Evolutionary conservation across 2,797 vertebrate genomes (phyloP).

Genomic region (Hydrophis major): DNA sequence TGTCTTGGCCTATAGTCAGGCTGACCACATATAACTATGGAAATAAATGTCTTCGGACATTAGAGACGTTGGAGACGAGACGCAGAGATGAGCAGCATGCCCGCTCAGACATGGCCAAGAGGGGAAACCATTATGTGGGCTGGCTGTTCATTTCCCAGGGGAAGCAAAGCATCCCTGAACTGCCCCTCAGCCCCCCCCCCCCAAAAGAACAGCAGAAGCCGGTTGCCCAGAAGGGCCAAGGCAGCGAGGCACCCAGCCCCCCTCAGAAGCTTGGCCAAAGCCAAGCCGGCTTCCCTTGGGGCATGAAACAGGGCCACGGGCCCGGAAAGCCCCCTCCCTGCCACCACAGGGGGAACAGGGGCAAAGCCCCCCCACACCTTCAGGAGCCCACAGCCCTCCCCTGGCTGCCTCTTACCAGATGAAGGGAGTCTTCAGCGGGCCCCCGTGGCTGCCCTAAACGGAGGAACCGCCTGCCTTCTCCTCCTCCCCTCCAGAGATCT

Average conservation of each 20-base stretch:
- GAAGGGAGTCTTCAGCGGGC: not conserved
- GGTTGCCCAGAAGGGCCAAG: not conserved
- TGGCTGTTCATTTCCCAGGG: not conserved
- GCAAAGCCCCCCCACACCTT: not conserved
- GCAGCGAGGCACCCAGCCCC: not conserved
- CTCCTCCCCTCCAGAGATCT: not conserved
- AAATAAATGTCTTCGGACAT: not conserved
- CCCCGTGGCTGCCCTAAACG: not conserved
- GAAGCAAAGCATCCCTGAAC: not conserved
- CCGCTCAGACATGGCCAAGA: fast-evolving
- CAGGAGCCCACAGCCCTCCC: not conserved
- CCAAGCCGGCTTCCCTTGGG: not conserved
- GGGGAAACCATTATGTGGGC: not conserved
- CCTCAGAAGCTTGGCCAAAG: not conserved
- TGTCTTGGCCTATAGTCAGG: not conserved
- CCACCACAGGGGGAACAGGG: not conserved
- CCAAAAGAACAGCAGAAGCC: not conserved
- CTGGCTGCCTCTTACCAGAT: not conserved
- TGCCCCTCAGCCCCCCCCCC: not conserved
- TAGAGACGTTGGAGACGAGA: no score
- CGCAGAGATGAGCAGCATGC: not conserved
- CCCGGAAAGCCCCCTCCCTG: not conserved
- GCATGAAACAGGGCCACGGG: not conserved
- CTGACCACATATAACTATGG: not conserved
- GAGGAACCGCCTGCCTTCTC: not conserved